A percentile compares a stretch with the other conserved stretches of the same genome.
These are phyloP conservation scores for Hyperoplus lanceolatus DNA, from an alignment of 2,797 vertebrate species.

Conservation along the genomic window DNA sequence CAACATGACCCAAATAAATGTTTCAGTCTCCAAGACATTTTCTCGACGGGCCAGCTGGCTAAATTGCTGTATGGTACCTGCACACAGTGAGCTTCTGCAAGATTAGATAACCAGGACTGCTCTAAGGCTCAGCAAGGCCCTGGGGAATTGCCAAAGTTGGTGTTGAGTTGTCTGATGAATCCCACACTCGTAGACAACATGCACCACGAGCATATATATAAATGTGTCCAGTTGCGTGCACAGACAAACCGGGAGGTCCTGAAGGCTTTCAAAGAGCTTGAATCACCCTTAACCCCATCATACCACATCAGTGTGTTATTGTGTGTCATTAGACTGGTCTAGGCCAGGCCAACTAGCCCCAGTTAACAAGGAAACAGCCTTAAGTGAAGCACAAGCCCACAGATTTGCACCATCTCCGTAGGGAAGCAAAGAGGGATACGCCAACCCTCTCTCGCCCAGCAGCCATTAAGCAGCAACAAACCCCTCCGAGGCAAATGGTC, in stretches of 20 bases:
- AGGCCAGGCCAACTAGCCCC: slow-evolving; percentile 24
- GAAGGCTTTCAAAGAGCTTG: slow-evolving; percentile 42
- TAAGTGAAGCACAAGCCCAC: slow-evolving; percentile 39
- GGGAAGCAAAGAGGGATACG: slow-evolving; percentile 52
- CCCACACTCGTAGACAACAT: slow-evolving; percentile 27
- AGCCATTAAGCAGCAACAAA: slow-evolving; percentile 53
- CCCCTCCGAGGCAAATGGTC: slow-evolving; percentile 51
- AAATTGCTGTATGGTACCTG: slow-evolving; percentile 54
- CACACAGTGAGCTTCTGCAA: slow-evolving; percentile 61
- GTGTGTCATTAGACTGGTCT: slow-evolving; percentile 30
- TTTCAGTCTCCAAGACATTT: slow-evolving; percentile 52
- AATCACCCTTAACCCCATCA: slow-evolving; percentile 54
- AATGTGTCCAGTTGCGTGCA: slow-evolving; percentile 20
- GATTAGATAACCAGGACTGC: slow-evolving; percentile 68
- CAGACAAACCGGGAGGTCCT: slow-evolving; percentile 21
- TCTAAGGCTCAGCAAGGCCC: slow-evolving; percentile 41
- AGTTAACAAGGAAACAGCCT: slow-evolving; percentile 51
- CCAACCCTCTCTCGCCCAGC: slow-evolving; percentile 57
- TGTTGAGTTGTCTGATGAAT: slow-evolving; percentile 49
- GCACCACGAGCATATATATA: slow-evolving; percentile 23
- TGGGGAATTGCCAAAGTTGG: slow-evolving; percentile 54
- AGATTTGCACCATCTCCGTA: slow-evolving; percentile 44
- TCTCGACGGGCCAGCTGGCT: slow-evolving; percentile 51
- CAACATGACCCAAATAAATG: slow-evolving; percentile 64
- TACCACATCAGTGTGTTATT: slow-evolving; percentile 45